These are phyloP conservation scores for Leptothorax acervorum DNA, from an alignment of 2,888 invertebrate genomes.

Conservation along the genomic window DNA sequence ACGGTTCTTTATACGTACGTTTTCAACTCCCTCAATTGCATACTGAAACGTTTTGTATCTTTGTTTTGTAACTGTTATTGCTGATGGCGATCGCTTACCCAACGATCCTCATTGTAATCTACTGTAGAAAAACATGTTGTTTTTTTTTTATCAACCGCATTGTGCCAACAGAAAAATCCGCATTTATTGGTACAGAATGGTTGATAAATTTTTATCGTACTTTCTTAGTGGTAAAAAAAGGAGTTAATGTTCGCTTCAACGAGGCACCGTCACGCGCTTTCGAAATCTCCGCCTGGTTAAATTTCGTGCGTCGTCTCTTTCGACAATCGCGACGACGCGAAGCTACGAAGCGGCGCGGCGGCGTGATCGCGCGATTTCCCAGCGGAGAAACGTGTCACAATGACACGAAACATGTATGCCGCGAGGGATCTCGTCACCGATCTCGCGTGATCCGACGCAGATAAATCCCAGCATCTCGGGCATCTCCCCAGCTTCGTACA, in stretches of 20 bases:
- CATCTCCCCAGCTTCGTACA: constrained; percentile 57
- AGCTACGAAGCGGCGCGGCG: neutral
- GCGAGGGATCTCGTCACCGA: constrained; percentile 66
- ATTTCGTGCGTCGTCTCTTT: constrained; percentile 35
- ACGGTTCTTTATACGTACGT: neutral
- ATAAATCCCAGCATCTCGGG: constrained; percentile 41
- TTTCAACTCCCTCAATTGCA: neutral
- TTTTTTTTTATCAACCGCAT: neutral
- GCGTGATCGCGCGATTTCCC: constrained; percentile 51
- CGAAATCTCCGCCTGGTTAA: constrained; percentile 19
- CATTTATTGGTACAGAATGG: neutral
- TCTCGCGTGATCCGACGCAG: constrained; percentile 62
- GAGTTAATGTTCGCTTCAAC: neutral
- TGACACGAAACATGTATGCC: constrained; percentile 45
- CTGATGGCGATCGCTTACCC: neutral
- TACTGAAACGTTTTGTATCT: neutral
- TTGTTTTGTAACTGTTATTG: constrained; percentile 15
- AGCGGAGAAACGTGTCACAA: constrained; percentile 50
- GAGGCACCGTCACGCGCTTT: constrained; percentile 28
- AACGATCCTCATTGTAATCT: constrained; percentile 14
- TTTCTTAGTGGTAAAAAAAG: neutral
- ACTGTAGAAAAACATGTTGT: neutral
- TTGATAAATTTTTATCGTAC: neutral
- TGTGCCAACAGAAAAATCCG: neutral
- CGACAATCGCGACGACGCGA: constrained; percentile 25